These are phyloP conservation scores for Epinephelus malabaricus DNA, from an alignment of 2,797 vertebrate genomes.

Conservation along the genomic window DNA sequence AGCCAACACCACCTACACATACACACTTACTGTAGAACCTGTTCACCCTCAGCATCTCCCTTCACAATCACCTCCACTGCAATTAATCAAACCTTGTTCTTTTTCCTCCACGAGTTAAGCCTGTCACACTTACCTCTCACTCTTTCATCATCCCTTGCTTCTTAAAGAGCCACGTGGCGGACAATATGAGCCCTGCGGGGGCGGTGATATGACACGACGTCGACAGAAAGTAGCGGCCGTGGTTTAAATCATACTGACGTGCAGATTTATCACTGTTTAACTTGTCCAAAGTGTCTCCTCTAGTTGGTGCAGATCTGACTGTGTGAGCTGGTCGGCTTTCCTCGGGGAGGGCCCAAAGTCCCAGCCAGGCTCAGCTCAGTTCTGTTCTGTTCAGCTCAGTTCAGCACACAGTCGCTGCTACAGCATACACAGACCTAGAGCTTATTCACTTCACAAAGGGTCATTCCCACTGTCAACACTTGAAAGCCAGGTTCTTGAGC, in stretches of 20 bases:
- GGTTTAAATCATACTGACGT: constrained; percentile 85
- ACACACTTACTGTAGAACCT: constrained; percentile 57
- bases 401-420: constrained; percentile 20
- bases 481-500: background rate
- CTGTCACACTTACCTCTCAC: constrained; percentile 82
- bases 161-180: constrained; percentile 77
- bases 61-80: constrained; percentile 74
- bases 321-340: constrained; percentile 69
- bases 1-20: constrained; percentile 38
- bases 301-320: constrained; percentile 84
- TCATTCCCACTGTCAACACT: constrained; percentile 13
- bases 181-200: constrained; percentile 79
- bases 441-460: constrained; percentile 15
- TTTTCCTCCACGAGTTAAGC: constrained; percentile 75
- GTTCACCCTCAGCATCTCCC: constrained; percentile 68
- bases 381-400: constrained; percentile 52
- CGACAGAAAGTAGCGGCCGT: constrained; percentile 77
- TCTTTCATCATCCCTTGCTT: constrained; percentile 82
- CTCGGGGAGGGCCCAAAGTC: constrained; percentile 60
- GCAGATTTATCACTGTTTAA: constrained; percentile 88
- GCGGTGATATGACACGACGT: constrained; percentile 78
- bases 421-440: background rate
- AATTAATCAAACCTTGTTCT: constrained; percentile 85
- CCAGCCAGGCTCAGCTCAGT: constrained; percentile 56
- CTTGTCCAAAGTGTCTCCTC: constrained; percentile 87